Percentiles rank a stretch among this genome's conserved stretches.
phyloP scores from a whole-genome alignment of 2,113 vertebrate species.

The Hippopotamus amphibius region DNA sequence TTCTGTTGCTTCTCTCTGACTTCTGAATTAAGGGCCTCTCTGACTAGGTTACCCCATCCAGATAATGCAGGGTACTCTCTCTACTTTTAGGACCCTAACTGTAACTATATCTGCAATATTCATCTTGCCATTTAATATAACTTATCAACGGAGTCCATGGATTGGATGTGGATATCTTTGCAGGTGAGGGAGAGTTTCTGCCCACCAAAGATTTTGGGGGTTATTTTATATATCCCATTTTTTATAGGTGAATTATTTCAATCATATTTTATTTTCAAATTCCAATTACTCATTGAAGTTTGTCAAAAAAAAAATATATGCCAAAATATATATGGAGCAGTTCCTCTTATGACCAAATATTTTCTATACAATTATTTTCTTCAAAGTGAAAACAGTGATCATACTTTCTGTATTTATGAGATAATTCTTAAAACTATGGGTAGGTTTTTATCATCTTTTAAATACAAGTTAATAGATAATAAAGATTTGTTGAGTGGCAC shows the following conservation, averaged over 20 bases:
- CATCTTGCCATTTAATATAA: not conserved
- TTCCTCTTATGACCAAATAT: not conserved
- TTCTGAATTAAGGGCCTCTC: not conserved
- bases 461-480: conserved; percentile 81
- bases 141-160: not conserved
- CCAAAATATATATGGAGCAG: not conserved
- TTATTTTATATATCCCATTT: not conserved
- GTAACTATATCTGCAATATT: not conserved
- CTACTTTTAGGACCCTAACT: not conserved
- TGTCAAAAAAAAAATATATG: not conserved
- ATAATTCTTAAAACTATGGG: conserved; percentile 71
- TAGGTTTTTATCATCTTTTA: conserved; percentile 78
- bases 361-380: not conserved
- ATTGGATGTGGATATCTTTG: not conserved
- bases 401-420: conserved; percentile 31
- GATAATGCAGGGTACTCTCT: not conserved
- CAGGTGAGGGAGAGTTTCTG: not conserved
- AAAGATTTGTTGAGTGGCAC: conserved; percentile 77
- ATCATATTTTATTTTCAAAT: conserved; percentile 17
- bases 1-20: not conserved
- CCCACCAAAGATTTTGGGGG: not conserved
- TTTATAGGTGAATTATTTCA: conserved; percentile 38
- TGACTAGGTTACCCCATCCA: not conserved
- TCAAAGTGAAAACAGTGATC: not conserved
- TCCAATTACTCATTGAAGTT: conserved; percentile 35